Conservation (phyloP, 2,888 invertebrate species). For the Coelinius sp. region DNA sequence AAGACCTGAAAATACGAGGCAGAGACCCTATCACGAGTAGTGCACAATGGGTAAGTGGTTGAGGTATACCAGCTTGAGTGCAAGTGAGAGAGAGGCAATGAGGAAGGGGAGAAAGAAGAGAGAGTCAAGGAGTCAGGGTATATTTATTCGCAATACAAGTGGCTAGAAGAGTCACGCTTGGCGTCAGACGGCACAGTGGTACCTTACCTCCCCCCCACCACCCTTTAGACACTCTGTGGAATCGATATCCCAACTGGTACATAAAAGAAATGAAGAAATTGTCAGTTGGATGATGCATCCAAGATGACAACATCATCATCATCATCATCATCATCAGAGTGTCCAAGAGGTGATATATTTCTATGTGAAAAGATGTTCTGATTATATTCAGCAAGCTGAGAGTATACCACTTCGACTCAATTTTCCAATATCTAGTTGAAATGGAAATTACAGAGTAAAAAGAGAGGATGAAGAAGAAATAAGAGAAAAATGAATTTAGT, state of each 20-base stretch:
- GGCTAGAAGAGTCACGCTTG: slow-evolving; percentile 19
- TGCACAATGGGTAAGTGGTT: slow-evolving; percentile 17
- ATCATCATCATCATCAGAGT: too few species aligned
- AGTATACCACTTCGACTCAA: slow-evolving; percentile 1
- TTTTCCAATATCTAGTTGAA: neutral
- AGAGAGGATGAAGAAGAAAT: neutral
- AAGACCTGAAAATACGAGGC: slow-evolving; percentile 15
- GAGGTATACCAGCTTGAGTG: neutral
- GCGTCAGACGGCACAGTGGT: slow-evolving; percentile 23
- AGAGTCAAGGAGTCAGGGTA: slow-evolving; percentile 24
- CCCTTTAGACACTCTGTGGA: neutral
- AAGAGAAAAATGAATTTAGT: neutral
- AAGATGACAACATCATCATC: slow-evolving; percentile 16
- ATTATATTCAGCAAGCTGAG: neutral
- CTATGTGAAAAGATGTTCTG: neutral
- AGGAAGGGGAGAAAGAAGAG: neutral
- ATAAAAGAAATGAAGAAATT: neutral
- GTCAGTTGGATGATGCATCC: slow-evolving; percentile 1
- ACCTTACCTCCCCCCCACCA: too few species aligned
- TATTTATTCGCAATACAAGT: slow-evolving; percentile 27
- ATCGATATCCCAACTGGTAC: slow-evolving; percentile 13
- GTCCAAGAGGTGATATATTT: neutral
- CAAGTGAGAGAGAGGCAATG: neutral
- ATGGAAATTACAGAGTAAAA: neutral
- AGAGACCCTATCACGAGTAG: slow-evolving; percentile 14